phyloP scores from a whole-genome alignment of 2,113 vertebrate species.

The Pteruthius melanotis region DNA sequence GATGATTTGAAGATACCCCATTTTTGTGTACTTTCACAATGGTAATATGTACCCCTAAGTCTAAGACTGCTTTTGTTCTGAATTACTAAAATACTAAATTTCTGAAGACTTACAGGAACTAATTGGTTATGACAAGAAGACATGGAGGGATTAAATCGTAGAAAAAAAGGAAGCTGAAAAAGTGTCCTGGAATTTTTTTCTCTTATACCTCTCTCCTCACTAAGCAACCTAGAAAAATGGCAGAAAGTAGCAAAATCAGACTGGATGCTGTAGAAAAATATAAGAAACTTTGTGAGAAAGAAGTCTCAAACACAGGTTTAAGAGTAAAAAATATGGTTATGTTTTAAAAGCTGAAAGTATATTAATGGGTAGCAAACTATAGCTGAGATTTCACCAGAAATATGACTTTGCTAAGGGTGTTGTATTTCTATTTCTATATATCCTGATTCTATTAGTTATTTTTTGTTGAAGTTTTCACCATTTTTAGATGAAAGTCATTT shows the following conservation, averaged over 20 bases:
- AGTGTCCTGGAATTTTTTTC: background rate
- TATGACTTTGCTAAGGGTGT: fast-evolving
- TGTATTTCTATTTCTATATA: background rate
- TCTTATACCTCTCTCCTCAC: background rate
- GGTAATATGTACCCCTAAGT: background rate
- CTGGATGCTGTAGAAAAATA: background rate
- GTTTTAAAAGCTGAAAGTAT: background rate
- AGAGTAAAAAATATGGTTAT: background rate
- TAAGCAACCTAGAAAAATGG: background rate
- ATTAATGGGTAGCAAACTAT: background rate
- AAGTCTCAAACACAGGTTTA: background rate
- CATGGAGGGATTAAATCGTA: background rate
- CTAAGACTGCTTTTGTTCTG: background rate
- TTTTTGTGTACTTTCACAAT: background rate
- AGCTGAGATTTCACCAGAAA: background rate
- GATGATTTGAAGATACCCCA: background rate
- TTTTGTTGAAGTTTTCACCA: background rate
- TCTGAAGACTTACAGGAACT: background rate
- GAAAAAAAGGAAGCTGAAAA: background rate
- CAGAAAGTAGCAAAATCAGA: background rate
- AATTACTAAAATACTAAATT: background rate
- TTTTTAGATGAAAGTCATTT: background rate
- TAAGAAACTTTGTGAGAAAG: background rate
- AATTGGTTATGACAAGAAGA: background rate
- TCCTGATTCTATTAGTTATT: background rate